A percentile compares a stretch with the other conserved stretches of the same genome.
Conservation (phyloP, 2,888 invertebrate species). For the Biston stratarius region DNA sequence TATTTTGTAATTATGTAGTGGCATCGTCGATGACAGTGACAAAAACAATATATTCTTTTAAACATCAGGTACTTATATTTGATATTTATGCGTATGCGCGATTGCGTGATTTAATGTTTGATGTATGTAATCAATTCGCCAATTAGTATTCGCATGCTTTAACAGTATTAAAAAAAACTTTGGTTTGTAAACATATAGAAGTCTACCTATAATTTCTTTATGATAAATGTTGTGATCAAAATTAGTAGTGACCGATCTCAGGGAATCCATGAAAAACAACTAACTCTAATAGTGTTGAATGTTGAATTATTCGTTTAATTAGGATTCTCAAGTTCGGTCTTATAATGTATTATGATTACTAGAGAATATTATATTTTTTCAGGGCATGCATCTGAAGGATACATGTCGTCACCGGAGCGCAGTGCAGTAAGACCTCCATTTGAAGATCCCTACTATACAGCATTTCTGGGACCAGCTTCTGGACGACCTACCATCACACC, state of each 20-base stretch:
- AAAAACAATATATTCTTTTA: neutral
- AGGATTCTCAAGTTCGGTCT: slow-evolving; percentile 7
- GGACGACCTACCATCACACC: slow-evolving; percentile 92
- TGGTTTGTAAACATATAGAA: neutral
- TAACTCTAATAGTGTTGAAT: too few relatives aligned
- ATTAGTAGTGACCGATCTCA: slow-evolving; percentile 2
- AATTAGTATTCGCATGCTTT: slow-evolving; percentile 47
- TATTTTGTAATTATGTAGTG: too few relatives aligned
- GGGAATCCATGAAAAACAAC: neutral
- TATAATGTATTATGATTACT: neutral
- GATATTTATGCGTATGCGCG: slow-evolving; percentile 7
- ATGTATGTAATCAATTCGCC: neutral
- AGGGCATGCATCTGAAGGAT: slow-evolving; percentile 86
- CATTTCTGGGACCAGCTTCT: slow-evolving; percentile 90
- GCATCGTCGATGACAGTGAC: too few relatives aligned
- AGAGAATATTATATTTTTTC: slow-evolving; percentile 29
- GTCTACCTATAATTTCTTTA: neutral
- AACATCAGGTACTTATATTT: neutral
- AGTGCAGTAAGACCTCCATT: slow-evolving; percentile 90
- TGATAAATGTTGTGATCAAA: slow-evolving; percentile 12
- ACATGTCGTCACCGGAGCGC: slow-evolving; percentile 95
- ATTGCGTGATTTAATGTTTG: slow-evolving; percentile 4
- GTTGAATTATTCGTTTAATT: neutral
- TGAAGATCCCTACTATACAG: slow-evolving; percentile 95
- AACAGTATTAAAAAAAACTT: slow-evolving; percentile 4